These are phyloP conservation scores for Podarcis muralis DNA, from an alignment of 2,113 vertebrate species.

Conservation along the genomic window DNA sequence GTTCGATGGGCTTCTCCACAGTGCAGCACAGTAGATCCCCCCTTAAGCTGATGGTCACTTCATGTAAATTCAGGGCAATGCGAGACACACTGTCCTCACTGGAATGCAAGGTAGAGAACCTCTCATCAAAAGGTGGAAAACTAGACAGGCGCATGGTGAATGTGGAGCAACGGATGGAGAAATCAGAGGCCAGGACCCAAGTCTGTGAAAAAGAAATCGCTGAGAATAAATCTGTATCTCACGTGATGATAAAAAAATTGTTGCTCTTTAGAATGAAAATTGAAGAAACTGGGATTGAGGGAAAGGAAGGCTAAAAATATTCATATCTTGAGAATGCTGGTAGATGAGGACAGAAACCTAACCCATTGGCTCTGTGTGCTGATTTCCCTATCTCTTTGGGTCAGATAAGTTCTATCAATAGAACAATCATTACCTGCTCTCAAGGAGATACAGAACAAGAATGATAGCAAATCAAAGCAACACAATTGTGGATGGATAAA, in stretches of 20 bases:
- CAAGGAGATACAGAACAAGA: slow-evolving; percentile 55
- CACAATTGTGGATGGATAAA: slow-evolving; percentile 54
- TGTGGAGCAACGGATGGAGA: slow-evolving; percentile 82
- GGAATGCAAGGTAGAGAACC: slow-evolving; percentile 82
- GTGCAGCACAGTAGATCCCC: slow-evolving; percentile 77
- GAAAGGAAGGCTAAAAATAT: slow-evolving; percentile 68
- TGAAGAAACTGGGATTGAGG: slow-evolving; percentile 68
- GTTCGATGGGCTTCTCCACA: slow-evolving; percentile 75
- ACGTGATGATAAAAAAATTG: slow-evolving; percentile 69
- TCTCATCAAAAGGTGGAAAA: slow-evolving; percentile 81
- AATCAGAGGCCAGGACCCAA: slow-evolving; percentile 82
- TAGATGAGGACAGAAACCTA: slow-evolving; percentile 65
- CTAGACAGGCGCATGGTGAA: slow-evolving; percentile 82
- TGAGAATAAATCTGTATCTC: slow-evolving; percentile 83
- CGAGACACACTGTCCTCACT: slow-evolving; percentile 80
- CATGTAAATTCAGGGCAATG: slow-evolving; percentile 79
- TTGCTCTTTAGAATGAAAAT: slow-evolving; percentile 78
- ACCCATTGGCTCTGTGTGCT: slow-evolving; percentile 36
- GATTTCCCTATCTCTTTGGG: slow-evolving; percentile 36
- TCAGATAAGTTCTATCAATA: slow-evolving; percentile 50
- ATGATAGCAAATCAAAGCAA: slow-evolving; percentile 32
- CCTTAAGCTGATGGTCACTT: slow-evolving; percentile 78
- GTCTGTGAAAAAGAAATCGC: slow-evolving; percentile 85
- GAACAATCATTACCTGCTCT: slow-evolving; percentile 46
- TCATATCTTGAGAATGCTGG: slow-evolving; percentile 69